Conservation (phyloP, 2,888 invertebrate species). For the Agrochola lota region DNA sequence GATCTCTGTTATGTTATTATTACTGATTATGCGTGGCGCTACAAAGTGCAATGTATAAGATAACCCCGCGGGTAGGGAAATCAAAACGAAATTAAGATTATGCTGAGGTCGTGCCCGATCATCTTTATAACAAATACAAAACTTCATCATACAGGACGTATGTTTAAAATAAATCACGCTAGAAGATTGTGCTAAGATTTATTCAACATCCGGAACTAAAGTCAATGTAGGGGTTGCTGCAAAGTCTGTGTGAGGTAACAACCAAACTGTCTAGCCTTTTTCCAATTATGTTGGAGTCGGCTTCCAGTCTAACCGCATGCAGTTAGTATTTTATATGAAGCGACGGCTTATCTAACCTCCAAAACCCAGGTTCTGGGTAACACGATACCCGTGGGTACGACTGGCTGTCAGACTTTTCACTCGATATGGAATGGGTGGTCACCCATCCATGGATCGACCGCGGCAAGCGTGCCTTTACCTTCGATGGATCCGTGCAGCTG, state of each 20-base stretch:
- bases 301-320: not conserved
- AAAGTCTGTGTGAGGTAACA: too few species aligned
- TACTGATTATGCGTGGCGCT: too few species aligned
- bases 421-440: too few species aligned
- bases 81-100: conserved; percentile 55
- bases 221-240: too few species aligned
- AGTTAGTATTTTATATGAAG: not conserved
- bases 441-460: too few species aligned
- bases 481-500: too few species aligned
- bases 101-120: conserved; percentile 48
- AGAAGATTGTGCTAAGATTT: conserved; percentile 7
- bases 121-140: conserved; percentile 20
- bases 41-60: conserved; percentile 39
- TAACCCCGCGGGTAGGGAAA: conserved; percentile 54
- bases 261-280: too few species aligned
- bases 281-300: not conserved
- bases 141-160: conserved; percentile 29
- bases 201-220: too few species aligned
- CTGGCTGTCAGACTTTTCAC: too few species aligned
- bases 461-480: too few species aligned
- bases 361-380: not conserved
- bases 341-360: not conserved
- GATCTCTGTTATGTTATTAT: conserved; percentile 32
- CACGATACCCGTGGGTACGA: not conserved
- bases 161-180: conserved; percentile 17